Evolutionary conservation across 2,888 invertebrate species (phyloP).

Genomic region (Copidosoma aretas): DNA sequence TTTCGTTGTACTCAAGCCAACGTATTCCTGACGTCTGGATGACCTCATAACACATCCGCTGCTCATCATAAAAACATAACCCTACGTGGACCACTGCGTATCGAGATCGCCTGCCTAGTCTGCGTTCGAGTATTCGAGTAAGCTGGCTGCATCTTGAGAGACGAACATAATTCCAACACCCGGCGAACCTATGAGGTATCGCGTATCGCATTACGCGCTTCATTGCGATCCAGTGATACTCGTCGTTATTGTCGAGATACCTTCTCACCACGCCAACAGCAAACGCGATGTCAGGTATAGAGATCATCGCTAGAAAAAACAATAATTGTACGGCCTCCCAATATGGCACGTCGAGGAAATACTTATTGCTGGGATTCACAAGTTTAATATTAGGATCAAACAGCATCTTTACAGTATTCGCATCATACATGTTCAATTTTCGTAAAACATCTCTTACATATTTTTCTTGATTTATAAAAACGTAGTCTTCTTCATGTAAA

Average conservation of each 20-base stretch:
- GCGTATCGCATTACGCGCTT: constrained; percentile 14
- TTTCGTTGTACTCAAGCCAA: not conserved
- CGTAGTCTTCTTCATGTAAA: not conserved
- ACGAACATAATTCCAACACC: constrained; percentile 26
- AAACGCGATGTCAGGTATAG: constrained; percentile 10
- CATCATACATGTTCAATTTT: constrained; percentile 13
- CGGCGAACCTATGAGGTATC: constrained; percentile 34
- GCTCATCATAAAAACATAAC: not conserved
- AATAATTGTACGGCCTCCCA: not conserved
- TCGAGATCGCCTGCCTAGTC: not conserved
- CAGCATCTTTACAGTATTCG: constrained; percentile 4
- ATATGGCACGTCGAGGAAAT: not conserved
- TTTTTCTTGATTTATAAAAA: constrained; percentile 17
- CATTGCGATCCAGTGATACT: not conserved
- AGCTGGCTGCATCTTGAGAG: too few species aligned
- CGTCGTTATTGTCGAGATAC: not conserved
- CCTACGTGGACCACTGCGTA: not conserved
- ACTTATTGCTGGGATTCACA: not conserved
- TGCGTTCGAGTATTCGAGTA: too few species aligned
- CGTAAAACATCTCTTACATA: constrained; percentile 24
- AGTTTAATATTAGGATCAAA: not conserved
- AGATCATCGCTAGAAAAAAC: constrained; percentile 11
- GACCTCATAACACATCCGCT: not conserved
- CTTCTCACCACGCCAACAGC: not conserved
- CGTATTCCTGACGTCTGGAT: not conserved